Evolutionary conservation across 2,888 invertebrate species (phyloP).

Genomic region (Tenodera sinensis): DNA sequence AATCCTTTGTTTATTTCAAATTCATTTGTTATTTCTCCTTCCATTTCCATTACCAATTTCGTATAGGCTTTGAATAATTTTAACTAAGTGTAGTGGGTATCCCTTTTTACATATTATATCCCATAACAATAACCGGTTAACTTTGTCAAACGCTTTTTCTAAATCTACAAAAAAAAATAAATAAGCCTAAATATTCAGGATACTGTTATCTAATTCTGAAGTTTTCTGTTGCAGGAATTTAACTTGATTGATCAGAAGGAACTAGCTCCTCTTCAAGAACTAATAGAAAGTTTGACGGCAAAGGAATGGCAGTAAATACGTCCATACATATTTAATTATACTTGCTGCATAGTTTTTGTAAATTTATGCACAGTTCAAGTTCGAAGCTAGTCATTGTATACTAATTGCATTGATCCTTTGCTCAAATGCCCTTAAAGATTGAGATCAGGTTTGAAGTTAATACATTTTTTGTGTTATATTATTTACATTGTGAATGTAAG

Average conservation of each 20-base stretch:
- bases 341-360: not conserved
- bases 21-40: no score
- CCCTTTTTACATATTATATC: no score
- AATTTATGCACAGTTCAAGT: not conserved
- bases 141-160: no score
- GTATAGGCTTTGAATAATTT: no score
- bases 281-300: conserved; percentile 92
- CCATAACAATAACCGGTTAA: no score
- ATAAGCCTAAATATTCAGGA: no score
- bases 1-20: no score
- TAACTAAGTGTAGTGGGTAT: no score
- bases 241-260: conserved; percentile 94
- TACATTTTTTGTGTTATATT: not conserved
- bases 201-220: no score
- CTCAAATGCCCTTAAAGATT: not conserved
- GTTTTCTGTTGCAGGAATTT: conserved; percentile 78
- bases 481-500: not conserved
- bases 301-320: conserved; percentile 75
- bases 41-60: no score
- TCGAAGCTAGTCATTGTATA: not conserved
- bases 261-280: conserved; percentile 93
- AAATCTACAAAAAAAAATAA: no score
- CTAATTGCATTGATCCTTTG: not conserved
- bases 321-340: not conserved
- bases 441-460: not conserved